A percentile compares a stretch with the other conserved stretches of the same genome.
Conservation (phyloP, 1,140 invertebrate species). For the Pseudomyrmex sp. region DNA sequence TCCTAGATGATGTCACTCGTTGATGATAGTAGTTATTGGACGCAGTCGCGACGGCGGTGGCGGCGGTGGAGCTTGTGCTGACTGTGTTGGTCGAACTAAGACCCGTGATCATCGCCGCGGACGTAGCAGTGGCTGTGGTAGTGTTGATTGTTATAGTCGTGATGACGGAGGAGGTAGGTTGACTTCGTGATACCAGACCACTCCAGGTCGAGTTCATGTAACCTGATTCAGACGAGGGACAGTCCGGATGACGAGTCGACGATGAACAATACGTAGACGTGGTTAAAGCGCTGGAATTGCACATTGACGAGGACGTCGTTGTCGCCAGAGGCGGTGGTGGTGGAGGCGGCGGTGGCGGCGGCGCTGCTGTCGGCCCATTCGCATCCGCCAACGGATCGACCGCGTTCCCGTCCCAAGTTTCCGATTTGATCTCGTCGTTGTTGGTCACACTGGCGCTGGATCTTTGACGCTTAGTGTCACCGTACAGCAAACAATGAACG, state of each 20-base stretch:
- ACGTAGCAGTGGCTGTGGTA: constrained; percentile 58
- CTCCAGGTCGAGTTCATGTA: constrained; percentile 58
- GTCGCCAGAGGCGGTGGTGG: constrained; percentile 63
- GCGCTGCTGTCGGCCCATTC: constrained; percentile 62
- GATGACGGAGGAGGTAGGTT: constrained; percentile 64
- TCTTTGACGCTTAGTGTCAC: constrained; percentile 87
- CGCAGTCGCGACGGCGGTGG: constrained; percentile 53
- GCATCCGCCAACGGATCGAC: constrained; percentile 70
- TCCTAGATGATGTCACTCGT: constrained; percentile 65
- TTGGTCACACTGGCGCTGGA: constrained; percentile 76
- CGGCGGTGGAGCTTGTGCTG: constrained; percentile 61
- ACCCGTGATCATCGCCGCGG: constrained; percentile 55
- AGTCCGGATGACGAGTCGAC: constrained; percentile 61
- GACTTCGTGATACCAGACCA: constrained; percentile 49
- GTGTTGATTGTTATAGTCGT: constrained; percentile 71
- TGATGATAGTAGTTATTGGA: constrained; percentile 68
- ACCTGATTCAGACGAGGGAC: constrained; percentile 56
- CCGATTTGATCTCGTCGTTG: constrained; percentile 79
- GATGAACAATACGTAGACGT: constrained; percentile 60
- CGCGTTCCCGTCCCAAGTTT: constrained; percentile 77
- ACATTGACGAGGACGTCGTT: constrained; percentile 57
- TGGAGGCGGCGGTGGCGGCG: constrained; percentile 65
- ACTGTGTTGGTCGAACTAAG: constrained; percentile 59
- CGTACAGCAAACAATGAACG: constrained; percentile 88
- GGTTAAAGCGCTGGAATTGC: constrained; percentile 59